Evolutionary conservation across 2,113 vertebrate genomes (phyloP).

Genomic region (Sterrhoptilus dennistouni): DNA sequence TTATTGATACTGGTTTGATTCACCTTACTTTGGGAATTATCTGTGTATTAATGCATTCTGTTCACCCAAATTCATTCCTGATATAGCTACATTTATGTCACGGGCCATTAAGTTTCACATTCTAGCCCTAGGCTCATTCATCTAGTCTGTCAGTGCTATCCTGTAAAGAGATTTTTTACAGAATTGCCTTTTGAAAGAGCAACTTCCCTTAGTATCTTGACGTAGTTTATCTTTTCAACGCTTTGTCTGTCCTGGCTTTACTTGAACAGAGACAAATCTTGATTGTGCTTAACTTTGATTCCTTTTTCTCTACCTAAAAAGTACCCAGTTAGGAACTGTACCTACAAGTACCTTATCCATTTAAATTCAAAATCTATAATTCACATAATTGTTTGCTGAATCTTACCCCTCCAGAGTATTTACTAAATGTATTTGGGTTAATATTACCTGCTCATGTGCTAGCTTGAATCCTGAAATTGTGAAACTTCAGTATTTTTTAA

Average conservation of each 20-base stretch:
- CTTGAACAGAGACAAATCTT: neutral
- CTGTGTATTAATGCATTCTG: neutral
- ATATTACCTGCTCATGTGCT: neutral
- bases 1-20: neutral
- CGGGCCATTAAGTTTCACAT: slow-evolving; percentile 24
- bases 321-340: neutral
- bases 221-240: neutral
- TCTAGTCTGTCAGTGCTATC: slow-evolving; percentile 7
- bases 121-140: neutral
- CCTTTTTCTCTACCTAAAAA: neutral
- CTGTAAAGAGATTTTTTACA: neutral
- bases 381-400: neutral
- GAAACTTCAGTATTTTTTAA: neutral
- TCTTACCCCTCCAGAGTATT: neutral
- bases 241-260: neutral
- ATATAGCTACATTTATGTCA: neutral
- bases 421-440: neutral
- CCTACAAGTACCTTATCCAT: neutral
- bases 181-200: neutral
- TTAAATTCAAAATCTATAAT: neutral
- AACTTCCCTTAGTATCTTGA: neutral
- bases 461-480: neutral
- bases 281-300: neutral
- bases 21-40: neutral
- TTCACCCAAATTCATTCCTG: neutral